phyloP scores from a whole-genome alignment of 2,888 invertebrate species.

The Caenorhabditis virilis region DNA sequence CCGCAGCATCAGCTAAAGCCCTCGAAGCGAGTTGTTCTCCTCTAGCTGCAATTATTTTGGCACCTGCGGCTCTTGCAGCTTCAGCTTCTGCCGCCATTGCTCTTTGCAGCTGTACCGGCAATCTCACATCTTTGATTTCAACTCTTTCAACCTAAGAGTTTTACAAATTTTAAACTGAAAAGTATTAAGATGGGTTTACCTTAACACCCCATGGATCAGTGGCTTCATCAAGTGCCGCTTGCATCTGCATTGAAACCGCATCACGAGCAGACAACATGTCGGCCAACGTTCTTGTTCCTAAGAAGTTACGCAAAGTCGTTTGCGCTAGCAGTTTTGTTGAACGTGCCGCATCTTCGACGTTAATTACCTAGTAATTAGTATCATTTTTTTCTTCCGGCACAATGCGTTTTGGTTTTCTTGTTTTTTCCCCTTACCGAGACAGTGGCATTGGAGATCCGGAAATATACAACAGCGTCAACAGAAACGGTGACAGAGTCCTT shows the following conservation, averaged over 20 bases:
- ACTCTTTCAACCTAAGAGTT: conserved; percentile 78
- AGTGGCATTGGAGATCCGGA: conserved; percentile 86
- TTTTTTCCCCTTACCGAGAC: conserved; percentile 77
- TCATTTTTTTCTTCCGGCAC: neutral
- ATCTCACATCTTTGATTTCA: conserved; percentile 77
- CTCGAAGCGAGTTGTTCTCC: conserved; percentile 77
- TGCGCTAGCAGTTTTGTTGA: conserved; percentile 69
- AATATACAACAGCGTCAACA: conserved; percentile 80
- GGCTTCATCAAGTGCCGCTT: conserved; percentile 69
- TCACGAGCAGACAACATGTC: conserved; percentile 95
- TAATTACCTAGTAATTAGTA: conserved; percentile 77
- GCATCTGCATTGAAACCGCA: conserved; percentile 89
- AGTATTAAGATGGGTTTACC: conserved; percentile 3
- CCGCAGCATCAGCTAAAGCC: conserved; percentile 83
- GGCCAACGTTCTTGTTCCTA: conserved; percentile 92
- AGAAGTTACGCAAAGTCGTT: conserved; percentile 77
- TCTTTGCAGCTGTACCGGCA: conserved; percentile 57
- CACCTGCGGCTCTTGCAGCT: conserved; percentile 60
- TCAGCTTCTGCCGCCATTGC: conserved; percentile 65
- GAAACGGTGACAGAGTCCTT: conserved; percentile 96
- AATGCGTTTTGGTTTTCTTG: neutral
- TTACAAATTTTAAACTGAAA: neutral
- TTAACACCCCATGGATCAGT: conserved; percentile 72
- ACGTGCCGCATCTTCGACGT: conserved; percentile 85
- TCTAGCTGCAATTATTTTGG: conserved; percentile 72